Evolutionary conservation across 1,140 invertebrate genomes (phyloP), one percentile per base, ranked within the genome.

Genomic region (Ephestia elutella): DNA sequence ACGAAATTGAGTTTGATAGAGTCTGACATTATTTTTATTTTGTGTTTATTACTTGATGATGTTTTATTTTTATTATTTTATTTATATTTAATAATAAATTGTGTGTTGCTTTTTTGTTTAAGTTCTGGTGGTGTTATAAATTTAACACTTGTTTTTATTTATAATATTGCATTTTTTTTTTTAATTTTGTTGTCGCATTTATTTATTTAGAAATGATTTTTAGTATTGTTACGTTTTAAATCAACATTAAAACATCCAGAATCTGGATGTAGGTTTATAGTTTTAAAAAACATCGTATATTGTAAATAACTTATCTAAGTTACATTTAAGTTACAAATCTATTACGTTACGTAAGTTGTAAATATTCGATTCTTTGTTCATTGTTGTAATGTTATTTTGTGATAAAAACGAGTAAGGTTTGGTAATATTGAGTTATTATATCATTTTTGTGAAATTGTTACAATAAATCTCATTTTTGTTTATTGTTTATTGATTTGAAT

Each of bases 391-490:
- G n/a, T 44, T 44, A 44, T 44, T 44, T 44, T 44, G 38, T 44
- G 38, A 44, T 44, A 44, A n/a, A 15, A 15, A 38, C 2, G 13
- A 15, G 7, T 1, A 35, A n/a, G 2, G 30, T 49, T 57, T 21
- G 11, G 32, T 35, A 57, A 30, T 11, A 15, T 61, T 15, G 30
- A 30, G 25, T 49, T 48, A 35, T 5, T 62, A 25, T 63, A 15
- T 28, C 38, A 32, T 54, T 58, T 21, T 58, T 63, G 51, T 55
- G n/a, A 55, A 53, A 54, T 59, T 60, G 58, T 63, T 63, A 55
- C 56, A 54, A 58, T 58, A 63, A 58, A 17, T 10, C 7, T 15
- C 10, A 10, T 17, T n/a, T 35, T 35, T 11, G 13, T 35, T 35
- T n/a, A n/a, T n/a, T n/a, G n/a, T n/a, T n/a, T n/a, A n/a, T n/a